phyloP scores from a whole-genome alignment of 1,140 invertebrate genomes.

The Drosophila cardini region DNA sequence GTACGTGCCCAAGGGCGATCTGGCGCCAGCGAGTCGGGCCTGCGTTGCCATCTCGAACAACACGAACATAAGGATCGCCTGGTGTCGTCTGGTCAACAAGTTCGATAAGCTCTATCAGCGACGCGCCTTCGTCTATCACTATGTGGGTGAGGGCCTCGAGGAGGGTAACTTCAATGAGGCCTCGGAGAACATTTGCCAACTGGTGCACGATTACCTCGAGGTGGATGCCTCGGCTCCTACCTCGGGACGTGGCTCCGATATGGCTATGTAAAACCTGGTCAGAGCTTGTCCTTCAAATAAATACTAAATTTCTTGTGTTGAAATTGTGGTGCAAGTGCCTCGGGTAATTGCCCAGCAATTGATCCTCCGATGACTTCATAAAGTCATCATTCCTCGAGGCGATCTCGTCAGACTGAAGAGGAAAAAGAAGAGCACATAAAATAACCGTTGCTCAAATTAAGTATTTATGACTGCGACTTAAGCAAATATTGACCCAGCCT shows the following conservation, averaged over 20 bases:
- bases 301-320: conserved; percentile 23
- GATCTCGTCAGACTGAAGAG: conserved; percentile 36
- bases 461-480: conserved; percentile 66
- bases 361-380: conserved; percentile 53
- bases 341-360: conserved; percentile 53
- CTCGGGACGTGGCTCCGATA: conserved; percentile 43
- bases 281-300: conserved; percentile 20
- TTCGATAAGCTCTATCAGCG: conserved; percentile 72
- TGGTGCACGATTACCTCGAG: conserved; percentile 87
- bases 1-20: conserved; percentile 89
- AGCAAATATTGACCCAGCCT: conserved; percentile 76
- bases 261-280: neutral
- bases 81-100: conserved; percentile 75
- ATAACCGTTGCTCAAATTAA: conserved; percentile 75
- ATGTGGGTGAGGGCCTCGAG: conserved; percentile 90
- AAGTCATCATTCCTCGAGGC: conserved; percentile 4
- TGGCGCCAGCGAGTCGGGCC: conserved; percentile 86
- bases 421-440: neutral
- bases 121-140: conserved; percentile 80
- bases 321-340: neutral
- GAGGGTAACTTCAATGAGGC: conserved; percentile 88
- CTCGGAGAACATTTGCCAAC: conserved; percentile 88
- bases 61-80: conserved; percentile 85
- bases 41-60: conserved; percentile 82
- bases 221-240: conserved; percentile 77